Conservation (phyloP, 2,113 vertebrate genomes). For the Oreochromis niloticus region DNA sequence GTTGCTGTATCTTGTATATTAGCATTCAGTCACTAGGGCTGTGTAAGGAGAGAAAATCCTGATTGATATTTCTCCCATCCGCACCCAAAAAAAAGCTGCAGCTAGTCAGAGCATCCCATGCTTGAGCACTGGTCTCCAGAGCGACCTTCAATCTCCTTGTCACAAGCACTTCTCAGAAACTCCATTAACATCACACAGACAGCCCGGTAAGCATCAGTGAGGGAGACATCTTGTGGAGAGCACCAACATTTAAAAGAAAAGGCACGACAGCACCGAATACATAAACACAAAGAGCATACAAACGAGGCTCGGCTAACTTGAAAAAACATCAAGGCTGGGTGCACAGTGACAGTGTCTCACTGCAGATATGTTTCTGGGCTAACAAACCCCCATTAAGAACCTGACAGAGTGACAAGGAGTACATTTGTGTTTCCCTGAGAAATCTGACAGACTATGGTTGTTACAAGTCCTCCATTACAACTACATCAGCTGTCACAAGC, state of each 20-base stretch:
- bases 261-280: constrained; percentile 3
- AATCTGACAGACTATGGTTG: constrained; percentile 52
- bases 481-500: constrained; percentile 37
- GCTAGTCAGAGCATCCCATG: constrained; percentile 1
- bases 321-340: constrained; percentile 32
- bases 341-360: constrained; percentile 20
- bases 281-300: constrained; percentile 10
- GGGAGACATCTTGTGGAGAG: constrained; percentile 59
- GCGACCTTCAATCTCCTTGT: constrained; percentile 62
- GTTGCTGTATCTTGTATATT: not conserved
- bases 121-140: constrained; percentile 7
- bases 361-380: constrained; percentile 29
- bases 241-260: constrained; percentile 10
- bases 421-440: constrained; percentile 58
- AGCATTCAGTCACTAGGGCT: not conserved
- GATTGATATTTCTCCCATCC: not conserved
- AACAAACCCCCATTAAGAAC: constrained; percentile 50
- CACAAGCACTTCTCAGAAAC: constrained; percentile 46
- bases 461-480: constrained; percentile 58
- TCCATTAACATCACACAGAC: constrained; percentile 42
- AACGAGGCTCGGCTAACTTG: constrained; percentile 11
- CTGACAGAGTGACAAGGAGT: constrained; percentile 56
- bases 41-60: not conserved
- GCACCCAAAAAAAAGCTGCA: not conserved
- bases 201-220: constrained; percentile 27